Evolutionary conservation across 1,140 invertebrate genomes (phyloP).

Genomic region (Leucophenga varia): DNA sequence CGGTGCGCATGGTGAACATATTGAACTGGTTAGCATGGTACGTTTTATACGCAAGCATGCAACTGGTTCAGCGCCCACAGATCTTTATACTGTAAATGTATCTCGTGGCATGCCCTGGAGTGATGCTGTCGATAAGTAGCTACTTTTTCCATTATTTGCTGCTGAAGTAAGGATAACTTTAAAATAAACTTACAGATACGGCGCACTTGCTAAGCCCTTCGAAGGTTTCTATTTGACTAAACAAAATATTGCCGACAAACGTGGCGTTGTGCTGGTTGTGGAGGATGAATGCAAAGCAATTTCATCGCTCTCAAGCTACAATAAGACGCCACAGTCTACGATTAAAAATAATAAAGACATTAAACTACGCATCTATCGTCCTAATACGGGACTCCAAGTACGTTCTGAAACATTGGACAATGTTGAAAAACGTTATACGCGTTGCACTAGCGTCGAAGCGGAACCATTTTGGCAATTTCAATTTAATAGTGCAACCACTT

Average conservation of each 20-base stretch:
- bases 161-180: no score
- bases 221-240: conserved; percentile 34
- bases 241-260: conserved; percentile 17
- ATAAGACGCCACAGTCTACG: no score
- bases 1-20: conserved; percentile 83
- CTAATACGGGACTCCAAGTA: conserved; percentile 37
- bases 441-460: conserved; percentile 10
- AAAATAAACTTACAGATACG: conserved; percentile 16
- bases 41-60: conserved; percentile 82
- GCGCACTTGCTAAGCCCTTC: conserved; percentile 18
- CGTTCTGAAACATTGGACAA: conserved; percentile 26
- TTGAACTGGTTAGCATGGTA: conserved; percentile 73
- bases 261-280: neutral
- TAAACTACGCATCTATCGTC: conserved; percentile 26
- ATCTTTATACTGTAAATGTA: conserved; percentile 86
- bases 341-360: no score
- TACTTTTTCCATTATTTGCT: no score
- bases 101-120: conserved; percentile 89
- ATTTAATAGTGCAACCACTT: conserved; percentile 21
- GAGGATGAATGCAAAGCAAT: no score
- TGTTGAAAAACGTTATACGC: conserved; percentile 21
- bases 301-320: conserved; percentile 12
- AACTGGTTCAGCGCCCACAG: conserved; percentile 85
- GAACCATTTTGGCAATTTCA: conserved; percentile 21
- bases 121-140: conserved; percentile 71